Percentiles rank a stretch among this genome's conserved stretches.
Conservation (phyloP, 1,140 invertebrate genomes). For the Teleopsis dalmanni region DNA sequence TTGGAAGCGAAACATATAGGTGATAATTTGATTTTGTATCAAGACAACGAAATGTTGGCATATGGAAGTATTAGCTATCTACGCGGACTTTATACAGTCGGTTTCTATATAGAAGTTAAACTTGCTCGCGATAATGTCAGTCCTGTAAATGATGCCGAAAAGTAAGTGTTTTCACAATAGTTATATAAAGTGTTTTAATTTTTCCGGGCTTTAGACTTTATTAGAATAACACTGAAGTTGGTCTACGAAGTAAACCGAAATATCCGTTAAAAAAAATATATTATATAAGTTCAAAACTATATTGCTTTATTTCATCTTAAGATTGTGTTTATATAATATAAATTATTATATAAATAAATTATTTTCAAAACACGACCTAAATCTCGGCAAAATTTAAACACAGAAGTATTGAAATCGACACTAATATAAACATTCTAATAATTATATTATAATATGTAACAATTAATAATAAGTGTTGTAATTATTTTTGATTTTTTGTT, state of each 20-base stretch:
- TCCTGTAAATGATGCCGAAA: conserved; percentile 22
- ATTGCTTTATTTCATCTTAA: not conserved
- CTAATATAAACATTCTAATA: too few species aligned
- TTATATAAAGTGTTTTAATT: not conserved
- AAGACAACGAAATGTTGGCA: conserved; percentile 70
- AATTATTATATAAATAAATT: too few species aligned
- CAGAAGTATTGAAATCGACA: too few species aligned
- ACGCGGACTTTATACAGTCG: conserved; percentile 30
- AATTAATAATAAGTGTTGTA: too few species aligned
- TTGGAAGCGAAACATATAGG: conserved; percentile 91
- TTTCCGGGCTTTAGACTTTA: too few species aligned
- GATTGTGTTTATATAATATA: too few species aligned
- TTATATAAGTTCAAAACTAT: not conserved
- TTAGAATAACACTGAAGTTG: too few species aligned
- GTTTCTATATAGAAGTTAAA: conserved; percentile 33
- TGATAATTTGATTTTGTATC: conserved; percentile 85
- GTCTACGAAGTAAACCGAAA: not conserved
- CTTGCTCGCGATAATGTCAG: conserved; percentile 25
- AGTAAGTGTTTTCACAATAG: conserved; percentile 17
- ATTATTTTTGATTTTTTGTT: too few species aligned
- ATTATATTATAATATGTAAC: too few species aligned
- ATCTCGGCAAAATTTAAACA: too few species aligned
- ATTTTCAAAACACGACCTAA: too few species aligned
- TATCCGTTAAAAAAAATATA: too few species aligned
- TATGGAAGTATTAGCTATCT: conserved; percentile 49